Evolutionary conservation across 1,140 invertebrate genomes (phyloP).

Genomic region (Magallana gigas): DNA sequence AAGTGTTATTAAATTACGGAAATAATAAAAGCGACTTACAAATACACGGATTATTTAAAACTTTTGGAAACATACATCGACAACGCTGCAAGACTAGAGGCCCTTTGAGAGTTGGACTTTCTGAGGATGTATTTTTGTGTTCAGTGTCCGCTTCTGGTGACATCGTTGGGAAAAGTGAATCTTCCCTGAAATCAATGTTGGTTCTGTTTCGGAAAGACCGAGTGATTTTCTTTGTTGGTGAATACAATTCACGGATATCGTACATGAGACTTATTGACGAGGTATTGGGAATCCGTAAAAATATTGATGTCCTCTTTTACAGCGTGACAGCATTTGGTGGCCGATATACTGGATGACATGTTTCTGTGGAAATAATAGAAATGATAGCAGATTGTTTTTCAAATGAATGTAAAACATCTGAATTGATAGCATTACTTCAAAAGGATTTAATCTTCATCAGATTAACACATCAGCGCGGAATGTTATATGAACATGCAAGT

Average conservation of each 20-base stretch:
- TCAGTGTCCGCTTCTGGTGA: background rate
- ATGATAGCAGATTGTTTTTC: no score
- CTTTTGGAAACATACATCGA: background rate
- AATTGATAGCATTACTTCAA: no score
- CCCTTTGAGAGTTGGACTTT: background rate
- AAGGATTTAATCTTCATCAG: no score
- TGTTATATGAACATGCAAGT: no score
- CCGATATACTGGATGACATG: background rate
- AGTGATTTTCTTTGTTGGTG: background rate
- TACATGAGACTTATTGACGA: slow-evolving; percentile 7
- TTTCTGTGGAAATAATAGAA: no score
- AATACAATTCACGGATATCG: background rate
- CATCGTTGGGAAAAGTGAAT: slow-evolving; percentile 1
- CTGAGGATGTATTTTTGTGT: background rate
- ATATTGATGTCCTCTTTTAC: background rate
- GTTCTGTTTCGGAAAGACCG: slow-evolving; percentile 7
- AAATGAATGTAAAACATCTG: no score
- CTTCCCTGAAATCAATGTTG: background rate
- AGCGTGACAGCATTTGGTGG: background rate
- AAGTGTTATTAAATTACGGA: background rate
- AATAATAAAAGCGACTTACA: background rate
- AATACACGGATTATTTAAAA: background rate
- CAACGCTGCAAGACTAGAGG: background rate
- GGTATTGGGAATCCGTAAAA: background rate
- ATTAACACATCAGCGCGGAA: no score